Base-by-base conservation (phyloP, 2,888 invertebrate genomes). In the Phalera bucephala region DNA sequence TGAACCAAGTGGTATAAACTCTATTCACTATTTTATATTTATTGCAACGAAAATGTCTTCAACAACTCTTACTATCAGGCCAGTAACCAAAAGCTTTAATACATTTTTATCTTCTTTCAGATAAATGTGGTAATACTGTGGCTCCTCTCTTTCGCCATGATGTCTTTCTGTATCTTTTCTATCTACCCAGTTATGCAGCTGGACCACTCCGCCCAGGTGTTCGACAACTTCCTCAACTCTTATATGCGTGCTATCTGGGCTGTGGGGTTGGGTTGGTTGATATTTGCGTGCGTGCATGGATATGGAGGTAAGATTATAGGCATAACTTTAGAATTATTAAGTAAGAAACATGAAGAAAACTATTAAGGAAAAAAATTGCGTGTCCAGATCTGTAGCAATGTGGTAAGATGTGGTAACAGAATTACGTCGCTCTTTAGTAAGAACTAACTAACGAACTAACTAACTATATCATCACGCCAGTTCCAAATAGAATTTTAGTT, bases 221-320 rank as follows among this genome's bases (percentile, higher is more conserved):
- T 76, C 1, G 78, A 80, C 34, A 75, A 73, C 40, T 64, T 80
- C 36, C 57, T 78, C 12, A 80, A 80, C 40, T 69, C 84, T 0
- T 76, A 90, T 31, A 74, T 81, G 62, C 64, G 89, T 8, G 66
- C 80, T 0, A 61, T 74, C 13, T 91, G 91, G 91, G 73, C 83
- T 0, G 32, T 70, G 3, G 78, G 64, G 1, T 48, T 90, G 4
- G 74, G 80, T 1, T 90, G 89, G 90, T 46, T 91, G 1, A 79
- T 89, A 17, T 77, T 87, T 30, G 86, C 87, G 0, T 90, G 91
- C 39, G 70, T 68, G 1, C 68, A 78, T 35, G 89, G 89, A 27
- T 84, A 85, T 60, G 90, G 89, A 72, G 90, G 91, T 90, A 53
- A 52, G 43, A 38, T 13, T 2, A 17, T 2, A 8, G n/a, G 4